Evolutionary conservation across 1,140 invertebrate genomes (phyloP), one percentile per base, ranked within the genome.

Genomic region (Achatina immaculata): DNA sequence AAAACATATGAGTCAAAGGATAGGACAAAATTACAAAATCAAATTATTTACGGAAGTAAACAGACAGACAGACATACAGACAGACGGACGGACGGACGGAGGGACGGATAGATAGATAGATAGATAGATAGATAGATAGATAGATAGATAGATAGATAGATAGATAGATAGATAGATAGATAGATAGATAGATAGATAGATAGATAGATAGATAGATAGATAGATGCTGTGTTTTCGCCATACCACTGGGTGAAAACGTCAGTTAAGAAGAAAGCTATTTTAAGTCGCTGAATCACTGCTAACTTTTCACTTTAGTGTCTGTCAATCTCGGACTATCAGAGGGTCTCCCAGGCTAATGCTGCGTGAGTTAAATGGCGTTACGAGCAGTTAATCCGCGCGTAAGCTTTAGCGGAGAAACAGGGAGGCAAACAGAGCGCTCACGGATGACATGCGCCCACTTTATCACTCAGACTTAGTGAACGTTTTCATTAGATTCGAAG

Each of bases 381-480:
- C 58, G 58, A 6, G 58, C 31, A 4, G 58, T 19, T 62, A 31
- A 62, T 62, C 58, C 58, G 58, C 9, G 58, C 58, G 19, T 62
- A 62, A 62, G 58, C 58, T 62, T 16, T 62, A 62, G 31, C 31
- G 58, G 58, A 62, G 58, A 62, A 28, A n/a, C n/a, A 62, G 28
- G 58, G 58, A 31, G n/a, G 28, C 3, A 31, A 62, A 62, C 31
- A 1, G 31, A 62, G 58, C n/a, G 58, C 58, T 62, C 28, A 62
- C 58, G 58, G 58, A 34, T 62, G 58, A 62, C 58, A 31, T 31
- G 28, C 31, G 58, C n/a, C 58, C n/a, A 31, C 58, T 62, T 62
- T 62, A 62, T 62, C 58, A 31, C 58, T 62, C n/a, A 62, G 31
- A 62, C 58, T 62, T 62, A 31, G 58, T 62, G 58, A 62, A 62